phyloP scores from a whole-genome alignment of 1,140 invertebrate genomes.

The Aradophagus sp. region DNA sequence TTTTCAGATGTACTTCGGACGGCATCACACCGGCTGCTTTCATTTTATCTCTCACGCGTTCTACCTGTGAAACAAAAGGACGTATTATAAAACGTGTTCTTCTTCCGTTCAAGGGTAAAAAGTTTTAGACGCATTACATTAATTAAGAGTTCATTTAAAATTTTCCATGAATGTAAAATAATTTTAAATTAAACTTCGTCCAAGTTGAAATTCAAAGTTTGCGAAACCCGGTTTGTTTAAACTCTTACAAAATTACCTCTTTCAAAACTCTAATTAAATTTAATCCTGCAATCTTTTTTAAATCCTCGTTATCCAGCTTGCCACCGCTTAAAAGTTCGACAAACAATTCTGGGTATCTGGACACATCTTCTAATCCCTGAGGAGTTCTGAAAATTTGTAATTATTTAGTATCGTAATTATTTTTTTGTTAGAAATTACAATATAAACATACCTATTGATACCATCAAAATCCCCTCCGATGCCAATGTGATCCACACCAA shows the following conservation, averaged over 20 bases:
- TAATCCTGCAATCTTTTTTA: constrained; percentile 90
- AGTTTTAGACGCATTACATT: too few species aligned
- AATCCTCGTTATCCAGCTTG: constrained; percentile 87
- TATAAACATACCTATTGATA: constrained; percentile 74
- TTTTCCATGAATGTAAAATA: too few species aligned
- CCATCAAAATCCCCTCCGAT: constrained; percentile 78
- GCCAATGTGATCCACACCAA: constrained; percentile 78
- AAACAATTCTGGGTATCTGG: constrained; percentile 90
- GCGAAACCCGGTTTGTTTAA: too few species aligned
- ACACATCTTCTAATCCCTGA: constrained; percentile 91
- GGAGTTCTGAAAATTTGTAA: constrained; percentile 77
- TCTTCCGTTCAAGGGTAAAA: too few species aligned
- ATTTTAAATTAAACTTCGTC: too few species aligned
- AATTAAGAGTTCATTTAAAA: too few species aligned
- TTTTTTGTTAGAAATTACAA: too few species aligned
- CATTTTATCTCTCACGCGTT: constrained; percentile 73
- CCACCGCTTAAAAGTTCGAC: constrained; percentile 85
- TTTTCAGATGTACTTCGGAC: constrained; percentile 72
- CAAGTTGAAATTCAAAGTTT: too few species aligned
- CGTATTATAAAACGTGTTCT: constrained; percentile 2
- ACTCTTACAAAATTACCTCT: constrained; percentile 62
- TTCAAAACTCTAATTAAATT: constrained; percentile 87
- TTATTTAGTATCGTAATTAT: constrained; percentile 1
- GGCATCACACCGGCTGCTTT: constrained; percentile 72
- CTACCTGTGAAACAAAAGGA: constrained; percentile 18